Evolutionary conservation across 1,140 invertebrate genomes (phyloP), one percentile per base, ranked within the genome.

Genomic region (Hycleus phaleratus): DNA sequence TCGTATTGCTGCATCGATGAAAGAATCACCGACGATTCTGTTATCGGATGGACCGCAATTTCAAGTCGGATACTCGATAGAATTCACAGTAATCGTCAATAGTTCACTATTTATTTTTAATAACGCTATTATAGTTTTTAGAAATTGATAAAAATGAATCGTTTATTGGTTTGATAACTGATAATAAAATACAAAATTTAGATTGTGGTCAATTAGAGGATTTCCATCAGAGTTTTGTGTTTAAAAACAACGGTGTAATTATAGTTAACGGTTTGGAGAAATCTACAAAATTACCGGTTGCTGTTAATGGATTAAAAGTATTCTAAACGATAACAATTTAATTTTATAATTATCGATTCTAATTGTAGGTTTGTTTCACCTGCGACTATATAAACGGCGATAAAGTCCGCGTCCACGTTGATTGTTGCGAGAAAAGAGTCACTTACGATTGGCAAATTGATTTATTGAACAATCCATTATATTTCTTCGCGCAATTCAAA

Each of bases 301-400:
- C 68, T 49, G 45, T 26, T 5, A 66, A 62, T 56, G 68, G 66
- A 11, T 47, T 52, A 24, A 71, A 69, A 59, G 69, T 70, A 62
- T 44, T 26, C 25, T 18, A 1, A 45, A 47, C 53, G 1, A 26
- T 7, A 7, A n/a, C 24, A 49, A 55, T 40, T 44, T 40, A 38
- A 43, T 38, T 25, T 38, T 7, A 11, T 9, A 49, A 55, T 59
- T 56, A 57, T 58, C 26, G 4, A 5, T 4, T 32, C 4, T 32
- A 32, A 5, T 71, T 67, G 40, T 51, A 71, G 69, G 60, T 71
- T 10, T 63, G 57, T 50, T 71, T 71, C 55, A 67, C 50, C 43
- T 64, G 63, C 42, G 63, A 67, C 32, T 47, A 44, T 12, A 39
- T 65, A 25, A 59, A 63, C 12, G 56, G 57, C 25, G 43, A 62